Conservation (phyloP, 2,113 vertebrate genomes). For the Brachirus orientalis region DNA sequence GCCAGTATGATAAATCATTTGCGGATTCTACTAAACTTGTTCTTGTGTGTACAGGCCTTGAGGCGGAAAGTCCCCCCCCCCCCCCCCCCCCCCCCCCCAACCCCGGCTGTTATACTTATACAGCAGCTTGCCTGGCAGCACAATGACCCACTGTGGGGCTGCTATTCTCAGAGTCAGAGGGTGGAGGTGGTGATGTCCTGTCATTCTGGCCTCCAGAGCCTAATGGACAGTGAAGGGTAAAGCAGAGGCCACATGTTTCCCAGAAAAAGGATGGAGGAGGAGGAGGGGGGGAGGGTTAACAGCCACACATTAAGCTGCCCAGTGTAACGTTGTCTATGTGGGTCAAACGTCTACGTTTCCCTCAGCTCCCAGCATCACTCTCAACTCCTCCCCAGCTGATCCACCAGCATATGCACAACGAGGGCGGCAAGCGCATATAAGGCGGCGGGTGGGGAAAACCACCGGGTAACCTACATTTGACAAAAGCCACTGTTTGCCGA, state of each 20-base stretch:
- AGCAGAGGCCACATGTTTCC: slow-evolving; percentile 8
- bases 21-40: too few relatives aligned
- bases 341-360: slow-evolving; percentile 46
- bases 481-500: slow-evolving; percentile 45
- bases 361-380: background rate
- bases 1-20: too few relatives aligned
- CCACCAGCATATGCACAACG: slow-evolving; percentile 57
- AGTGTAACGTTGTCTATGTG: slow-evolving; percentile 22
- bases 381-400: slow-evolving; percentile 46
- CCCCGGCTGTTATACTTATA: slow-evolving; percentile 26
- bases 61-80: slow-evolving; percentile 18
- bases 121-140: slow-evolving; percentile 41
- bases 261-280: background rate
- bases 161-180: background rate
- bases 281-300: too few relatives aligned
- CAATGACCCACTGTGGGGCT: slow-evolving; percentile 55
- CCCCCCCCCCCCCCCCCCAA: slow-evolving; percentile 18
- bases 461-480: slow-evolving; percentile 70
- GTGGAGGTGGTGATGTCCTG: slow-evolving; percentile 10
- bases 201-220: slow-evolving; percentile 2
- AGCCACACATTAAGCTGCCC: slow-evolving; percentile 12
- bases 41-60: too few relatives aligned
- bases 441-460: slow-evolving; percentile 8
- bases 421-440: slow-evolving; percentile 29
- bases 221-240: slow-evolving; percentile 19